Evolutionary conservation across 2,888 invertebrate species (phyloP).

Genomic region (Lasioglossum vierecki): DNA sequence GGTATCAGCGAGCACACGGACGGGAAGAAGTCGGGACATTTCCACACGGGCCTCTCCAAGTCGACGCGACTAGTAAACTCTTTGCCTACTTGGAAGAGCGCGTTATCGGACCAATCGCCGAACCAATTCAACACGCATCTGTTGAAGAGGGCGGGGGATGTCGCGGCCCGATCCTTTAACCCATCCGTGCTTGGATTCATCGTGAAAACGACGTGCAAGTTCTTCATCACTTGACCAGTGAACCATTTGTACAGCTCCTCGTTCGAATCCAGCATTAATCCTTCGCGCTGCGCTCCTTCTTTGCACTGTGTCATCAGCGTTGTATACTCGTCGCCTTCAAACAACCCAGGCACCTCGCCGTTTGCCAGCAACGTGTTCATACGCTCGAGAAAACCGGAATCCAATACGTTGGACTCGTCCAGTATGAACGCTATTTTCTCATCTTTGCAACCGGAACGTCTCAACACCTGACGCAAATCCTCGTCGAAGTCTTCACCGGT

Average conservation of each 20-base stretch:
- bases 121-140: constrained; percentile 99
- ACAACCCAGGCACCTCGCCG: constrained; percentile 98
- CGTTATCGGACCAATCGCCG: constrained; percentile 99
- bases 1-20: constrained; percentile 92
- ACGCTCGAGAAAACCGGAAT: constrained; percentile 98
- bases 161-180: constrained; percentile 98
- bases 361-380: constrained; percentile 99
- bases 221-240: constrained; percentile 99
- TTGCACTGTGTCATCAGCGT: constrained; percentile 99
- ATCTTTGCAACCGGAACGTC: constrained; percentile 95
- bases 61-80: constrained; percentile 98
- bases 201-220: constrained; percentile 99
- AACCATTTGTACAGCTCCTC: constrained; percentile 99
- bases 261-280: constrained; percentile 98
- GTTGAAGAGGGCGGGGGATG: constrained; percentile 99
- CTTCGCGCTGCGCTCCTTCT: constrained; percentile 99
- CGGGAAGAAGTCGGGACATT: constrained; percentile 95
- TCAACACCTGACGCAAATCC: constrained; percentile 94
- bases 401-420: constrained; percentile 99
- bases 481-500: constrained; percentile 99
- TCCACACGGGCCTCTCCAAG: constrained; percentile 94
- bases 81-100: constrained; percentile 96
- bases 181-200: constrained; percentile 99
- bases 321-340: constrained; percentile 99
- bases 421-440: constrained; percentile 99